Base-by-base conservation (phyloP, 2,113 vertebrate genomes). In the Ascaphus truei region DNA sequence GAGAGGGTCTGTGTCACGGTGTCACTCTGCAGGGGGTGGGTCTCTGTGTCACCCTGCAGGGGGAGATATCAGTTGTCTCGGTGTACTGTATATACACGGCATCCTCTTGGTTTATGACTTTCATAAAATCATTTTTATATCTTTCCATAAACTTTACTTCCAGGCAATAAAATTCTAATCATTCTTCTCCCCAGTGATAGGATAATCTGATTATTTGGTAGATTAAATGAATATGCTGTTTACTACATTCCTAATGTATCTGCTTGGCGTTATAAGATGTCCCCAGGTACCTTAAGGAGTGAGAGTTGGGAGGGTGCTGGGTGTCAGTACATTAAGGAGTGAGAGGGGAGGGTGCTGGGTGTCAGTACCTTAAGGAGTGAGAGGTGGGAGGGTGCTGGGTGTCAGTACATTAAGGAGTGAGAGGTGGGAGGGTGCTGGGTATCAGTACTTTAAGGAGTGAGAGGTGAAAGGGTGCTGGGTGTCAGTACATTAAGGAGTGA, bases 121-220 rank as follows among this genome's bases (percentile, higher is more conserved):
- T 52, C 67, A 71, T 71, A 61, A 10, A 20, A 43, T 74, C 72
- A 58, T 82, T 81, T 76, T 71, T 72, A 82, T 47, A 22, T 58
- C 83, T 75, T 61, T 79, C 77, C 79, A 84, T 81, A 83, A 85
- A 77, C 79, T 80, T 83, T 80, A 73, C 39, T 82, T 45, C 22
- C 15, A 16, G 0, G 76, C 78, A 78, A 72, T 78, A 78, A 79
- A 81, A 79, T 72, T 72, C 74, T 78, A 77, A 51, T 82, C 71
- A 77, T 76, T 72, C 4, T 72, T 65, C 76, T 80, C 20, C 67
- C 56, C 56, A 56, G 51, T 71, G 57, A 71, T 71, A 71, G 67
- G 67, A 71, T 71, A 71, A 71, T 61, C 67, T 71, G 67, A 69
- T 61, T 60, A 71, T 71, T 71, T 71, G 67, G 56, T 31, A 31